phyloP scores from a whole-genome alignment of 92 coral and sea anemone genomes.

The Scolanthus callimorphus region DNA sequence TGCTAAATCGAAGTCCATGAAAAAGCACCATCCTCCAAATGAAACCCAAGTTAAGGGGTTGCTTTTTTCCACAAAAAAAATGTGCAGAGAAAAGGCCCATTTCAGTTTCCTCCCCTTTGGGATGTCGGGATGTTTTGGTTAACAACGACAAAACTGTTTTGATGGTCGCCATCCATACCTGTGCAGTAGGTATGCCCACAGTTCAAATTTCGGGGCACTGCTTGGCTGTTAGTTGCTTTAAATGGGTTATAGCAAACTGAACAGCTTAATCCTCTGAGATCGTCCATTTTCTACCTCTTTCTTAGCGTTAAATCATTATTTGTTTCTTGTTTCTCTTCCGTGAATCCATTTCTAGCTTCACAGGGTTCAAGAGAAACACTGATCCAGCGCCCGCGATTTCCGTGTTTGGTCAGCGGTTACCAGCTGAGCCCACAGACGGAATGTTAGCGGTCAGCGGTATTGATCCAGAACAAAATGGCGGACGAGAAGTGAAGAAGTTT shows the following conservation, averaged over 20 bases:
- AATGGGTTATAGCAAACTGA: conserved; percentile 83
- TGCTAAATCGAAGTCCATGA: no score
- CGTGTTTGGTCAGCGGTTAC: conserved; percentile 30
- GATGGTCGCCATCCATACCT: conserved; percentile 31
- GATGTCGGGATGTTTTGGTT: no score
- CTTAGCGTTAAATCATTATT: no score
- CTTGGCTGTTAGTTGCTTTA: conserved; percentile 48
- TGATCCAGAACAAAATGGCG: conserved; percentile 44
- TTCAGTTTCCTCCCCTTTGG: no score
- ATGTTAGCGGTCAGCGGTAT: not conserved
- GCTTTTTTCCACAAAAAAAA: no score
- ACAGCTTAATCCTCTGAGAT: conserved; percentile 69
- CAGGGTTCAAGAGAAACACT: not conserved
- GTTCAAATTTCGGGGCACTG: conserved; percentile 67
- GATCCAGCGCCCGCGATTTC: conserved; percentile 2
- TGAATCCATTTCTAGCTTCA: no score
- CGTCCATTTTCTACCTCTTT: conserved; percentile 64
- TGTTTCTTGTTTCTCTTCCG: no score
- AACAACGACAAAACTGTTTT: not conserved
- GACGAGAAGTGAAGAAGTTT: not conserved
- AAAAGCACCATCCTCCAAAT: no score
- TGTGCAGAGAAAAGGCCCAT: no score
- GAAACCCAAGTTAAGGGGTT: no score
- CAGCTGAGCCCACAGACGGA: no score
- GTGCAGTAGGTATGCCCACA: conserved; percentile 95